These are phyloP conservation scores for Xenops minutus DNA, from an alignment of 2,797 vertebrate genomes.

Conservation along the genomic window DNA sequence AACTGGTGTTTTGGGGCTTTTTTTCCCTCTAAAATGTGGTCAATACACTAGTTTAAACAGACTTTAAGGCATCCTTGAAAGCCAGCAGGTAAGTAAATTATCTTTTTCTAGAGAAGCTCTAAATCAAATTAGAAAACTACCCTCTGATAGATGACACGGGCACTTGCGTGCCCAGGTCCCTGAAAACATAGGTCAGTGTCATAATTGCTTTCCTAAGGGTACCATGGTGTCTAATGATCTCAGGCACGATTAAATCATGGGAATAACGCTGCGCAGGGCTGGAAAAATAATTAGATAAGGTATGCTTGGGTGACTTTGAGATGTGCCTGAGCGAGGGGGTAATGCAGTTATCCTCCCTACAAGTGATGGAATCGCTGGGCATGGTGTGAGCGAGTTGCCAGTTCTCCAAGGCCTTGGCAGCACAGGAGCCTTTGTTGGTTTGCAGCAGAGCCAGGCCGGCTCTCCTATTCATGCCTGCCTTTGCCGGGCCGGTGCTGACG, in stretches of 20 bases:
- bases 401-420: background rate
- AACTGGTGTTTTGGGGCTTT: background rate
- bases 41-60: background rate
- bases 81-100: slow-evolving; percentile 2
- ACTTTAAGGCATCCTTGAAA: slow-evolving; percentile 14
- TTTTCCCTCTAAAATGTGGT: too few relatives aligned
- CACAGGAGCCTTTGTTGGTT: background rate
- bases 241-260: slow-evolving; percentile 26
- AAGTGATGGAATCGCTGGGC: background rate
- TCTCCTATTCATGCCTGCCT: background rate
- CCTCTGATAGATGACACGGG: background rate
- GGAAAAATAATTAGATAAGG: slow-evolving; percentile 14
- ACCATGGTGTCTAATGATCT: background rate
- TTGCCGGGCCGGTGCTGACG: background rate
- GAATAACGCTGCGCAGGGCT: background rate
- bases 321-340: background rate
- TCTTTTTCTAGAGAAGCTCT: background rate
- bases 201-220: background rate
- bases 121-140: slow-evolving; percentile 7
- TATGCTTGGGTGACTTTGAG: background rate
- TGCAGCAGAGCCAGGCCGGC: background rate
- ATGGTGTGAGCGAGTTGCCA: background rate
- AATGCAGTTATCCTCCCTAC: background rate
- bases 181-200: background rate
- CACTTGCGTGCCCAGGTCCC: background rate